Base-by-base conservation (phyloP, 2,888 invertebrate genomes). In the Anoplius nigerrimus region DNA sequence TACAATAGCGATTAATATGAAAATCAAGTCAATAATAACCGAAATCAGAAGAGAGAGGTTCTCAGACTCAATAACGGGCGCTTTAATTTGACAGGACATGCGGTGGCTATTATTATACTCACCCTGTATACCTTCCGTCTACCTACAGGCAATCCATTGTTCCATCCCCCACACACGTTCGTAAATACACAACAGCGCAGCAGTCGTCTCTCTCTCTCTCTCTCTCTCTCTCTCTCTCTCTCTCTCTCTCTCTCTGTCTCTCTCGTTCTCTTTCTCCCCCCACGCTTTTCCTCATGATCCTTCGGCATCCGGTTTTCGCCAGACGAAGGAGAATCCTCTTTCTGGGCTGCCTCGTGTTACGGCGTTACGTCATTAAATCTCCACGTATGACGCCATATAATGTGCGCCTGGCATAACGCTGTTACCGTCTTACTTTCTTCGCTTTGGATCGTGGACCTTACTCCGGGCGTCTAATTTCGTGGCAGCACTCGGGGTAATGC, bases 281-380 rank as follows among this genome's bases (percentile, higher is more conserved):
- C n/a, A n/a, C 16, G n/a, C 20, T 13, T 34, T 18, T 24, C 55
- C 27, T 8, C 20, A 11, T 34, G 11, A 27, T 1, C n/a, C 18
- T 55, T 8, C 34, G 34, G 34, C 34, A 34, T 34, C 34, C 34
- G 34, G 34, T 58, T 16, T 57, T 52, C 22, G 21, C 22, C 52
- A 48, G 48, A 48, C 48, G 48, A 48, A 20, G 20, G 48, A 48
- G 21, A 52, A 52, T 52, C 52, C 34, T 15, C 55, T 55, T 34
- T n/a, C 55, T 6, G 15, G 34, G 34, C 16, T 27, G 42, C 55
- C n/a, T 34, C 55, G 18, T 48, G 16, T 48, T 18, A 42, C 16
- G 43, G 52, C 24, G 66, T 69, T 63, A 62, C 56, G 52, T 65
- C 72, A 60, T 76, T 72, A 76, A 72, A 76, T 68, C 53, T 61